Base-by-base conservation (phyloP, 2,888 invertebrate genomes). In the Eudemis profundana region DNA sequence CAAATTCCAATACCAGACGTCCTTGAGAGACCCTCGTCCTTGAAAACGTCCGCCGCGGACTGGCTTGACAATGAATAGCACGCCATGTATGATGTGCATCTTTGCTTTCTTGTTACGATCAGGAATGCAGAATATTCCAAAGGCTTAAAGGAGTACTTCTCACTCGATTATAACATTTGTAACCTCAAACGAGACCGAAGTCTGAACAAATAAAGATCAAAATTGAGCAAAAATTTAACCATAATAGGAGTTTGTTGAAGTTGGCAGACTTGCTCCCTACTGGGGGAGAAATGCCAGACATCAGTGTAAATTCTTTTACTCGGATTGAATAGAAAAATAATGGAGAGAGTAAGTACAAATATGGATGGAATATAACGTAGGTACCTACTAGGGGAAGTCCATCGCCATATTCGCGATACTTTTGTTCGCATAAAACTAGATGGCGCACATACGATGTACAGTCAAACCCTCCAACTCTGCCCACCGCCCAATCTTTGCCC, bases 101-200 rank as follows among this genome's bases (percentile, higher is more conserved):
- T 57, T 46, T 57, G 19, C 19, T 57, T 36, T 59, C 57, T 59
- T 59, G 57, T 36, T 47, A 36, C 46, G 47, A 59, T 59, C 57
- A 36, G 57, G 57, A 59, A 59, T 59, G 21, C 57, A 15, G 57
- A 47, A 47, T 59, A 36, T 47, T 54, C 27, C 27, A 54, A 56
- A 56, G 36, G 36, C 46, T 57, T 46, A 40, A 27, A 40, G 23
- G 15, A 36, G 46, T 36, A 29, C 42, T 12, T 27, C 12, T n/a
- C 44, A 56, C 15, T 17, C 40, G 29, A 56, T 56, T 56, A 14
- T 44, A 27, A 29, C 27, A 42, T 14, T 56, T 56, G 10, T 44
- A 27, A 29, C 27, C 56, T 14, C 19, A 27, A 42, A 17, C 29
- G 17, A n/a, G n/a, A 29, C n/a, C 7, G 15, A 17, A 27, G 15